A percentile compares a stretch with the other conserved stretches of the same genome.
phyloP scores from a whole-genome alignment of 2,888 invertebrate species.

The Digitonthophagus gazella region DNA sequence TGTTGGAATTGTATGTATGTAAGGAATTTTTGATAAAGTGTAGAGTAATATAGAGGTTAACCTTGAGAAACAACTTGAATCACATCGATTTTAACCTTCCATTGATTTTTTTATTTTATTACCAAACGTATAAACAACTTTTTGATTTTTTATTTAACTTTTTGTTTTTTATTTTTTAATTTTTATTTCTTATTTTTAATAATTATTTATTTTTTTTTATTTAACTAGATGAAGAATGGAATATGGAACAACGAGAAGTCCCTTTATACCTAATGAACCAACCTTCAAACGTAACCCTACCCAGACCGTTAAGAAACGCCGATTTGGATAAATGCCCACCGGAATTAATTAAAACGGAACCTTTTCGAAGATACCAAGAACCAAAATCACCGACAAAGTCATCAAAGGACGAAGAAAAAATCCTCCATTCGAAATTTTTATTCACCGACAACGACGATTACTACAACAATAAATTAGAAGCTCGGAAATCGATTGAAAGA shows the following conservation, averaged over 20 bases:
- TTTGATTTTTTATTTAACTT: too few species aligned
- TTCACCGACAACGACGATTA: slow-evolving; percentile 27
- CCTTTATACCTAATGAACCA: slow-evolving; percentile 62
- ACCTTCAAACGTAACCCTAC: slow-evolving; percentile 50
- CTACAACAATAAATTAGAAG: slow-evolving; percentile 37
- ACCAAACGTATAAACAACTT: too few species aligned
- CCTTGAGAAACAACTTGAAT: too few species aligned
- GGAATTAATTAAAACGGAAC: slow-evolving; percentile 51
- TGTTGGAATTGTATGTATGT: too few species aligned
- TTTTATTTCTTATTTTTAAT: not conserved
- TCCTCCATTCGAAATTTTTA: slow-evolving; percentile 40
- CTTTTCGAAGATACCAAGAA: slow-evolving; percentile 42
- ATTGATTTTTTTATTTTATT: too few species aligned
- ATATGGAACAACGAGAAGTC: slow-evolving; percentile 59
- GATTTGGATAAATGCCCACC: slow-evolving; percentile 25
- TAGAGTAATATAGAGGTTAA: too few species aligned
- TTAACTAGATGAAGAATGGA: slow-evolving; percentile 80
- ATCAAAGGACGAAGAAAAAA: slow-evolving; percentile 45
- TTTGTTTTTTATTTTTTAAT: too few species aligned
- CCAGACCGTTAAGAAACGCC: slow-evolving; percentile 37
- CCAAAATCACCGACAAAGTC: slow-evolving; percentile 27
- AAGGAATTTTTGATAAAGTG: too few species aligned
- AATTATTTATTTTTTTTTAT: slow-evolving; percentile 23
- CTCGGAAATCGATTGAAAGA: slow-evolving; percentile 39
- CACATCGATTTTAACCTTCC: too few species aligned